Percentiles rank a stretch among this genome's conserved stretches.
phyloP scores from a whole-genome alignment of 1,140 invertebrate genomes.

The Diabrotica undecimpunctata region DNA sequence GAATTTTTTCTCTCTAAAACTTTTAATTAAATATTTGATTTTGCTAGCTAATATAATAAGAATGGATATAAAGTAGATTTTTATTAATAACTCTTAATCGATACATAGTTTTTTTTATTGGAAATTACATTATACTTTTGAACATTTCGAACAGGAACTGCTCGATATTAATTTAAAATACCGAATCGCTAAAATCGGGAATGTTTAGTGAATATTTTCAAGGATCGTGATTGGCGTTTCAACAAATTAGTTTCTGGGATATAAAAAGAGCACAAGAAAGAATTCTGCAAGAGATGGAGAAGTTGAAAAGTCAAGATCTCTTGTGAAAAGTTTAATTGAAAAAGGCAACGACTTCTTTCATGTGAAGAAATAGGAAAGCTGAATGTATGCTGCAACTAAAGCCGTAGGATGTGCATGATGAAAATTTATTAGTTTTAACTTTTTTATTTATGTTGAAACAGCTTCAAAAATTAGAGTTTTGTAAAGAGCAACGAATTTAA shows the following conservation, averaged over 20 bases:
- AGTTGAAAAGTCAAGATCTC: constrained; percentile 16
- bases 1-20: too few relatives aligned
- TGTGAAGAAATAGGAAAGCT: constrained; percentile 6
- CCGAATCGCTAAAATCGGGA: neutral
- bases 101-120: too few relatives aligned
- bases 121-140: too few relatives aligned
- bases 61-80: too few relatives aligned
- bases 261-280: constrained; percentile 13
- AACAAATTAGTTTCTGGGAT: constrained; percentile 17
- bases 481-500: too few relatives aligned
- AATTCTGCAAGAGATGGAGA: constrained; percentile 6
- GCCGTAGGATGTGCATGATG: too few relatives aligned
- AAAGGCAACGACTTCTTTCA: constrained; percentile 13
- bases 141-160: neutral
- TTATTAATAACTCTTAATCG: too few relatives aligned
- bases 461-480: too few relatives aligned
- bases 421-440: too few relatives aligned
- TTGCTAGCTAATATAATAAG: too few relatives aligned
- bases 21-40: too few relatives aligned
- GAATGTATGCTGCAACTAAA: constrained; percentile 7
- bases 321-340: constrained; percentile 19
- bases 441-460: too few relatives aligned
- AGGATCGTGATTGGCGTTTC: constrained; percentile 14
- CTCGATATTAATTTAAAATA: neutral
- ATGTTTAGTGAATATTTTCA: constrained; percentile 9